Conservation (phyloP, 2,113 vertebrate species). For the Perccottus glenii region DNA sequence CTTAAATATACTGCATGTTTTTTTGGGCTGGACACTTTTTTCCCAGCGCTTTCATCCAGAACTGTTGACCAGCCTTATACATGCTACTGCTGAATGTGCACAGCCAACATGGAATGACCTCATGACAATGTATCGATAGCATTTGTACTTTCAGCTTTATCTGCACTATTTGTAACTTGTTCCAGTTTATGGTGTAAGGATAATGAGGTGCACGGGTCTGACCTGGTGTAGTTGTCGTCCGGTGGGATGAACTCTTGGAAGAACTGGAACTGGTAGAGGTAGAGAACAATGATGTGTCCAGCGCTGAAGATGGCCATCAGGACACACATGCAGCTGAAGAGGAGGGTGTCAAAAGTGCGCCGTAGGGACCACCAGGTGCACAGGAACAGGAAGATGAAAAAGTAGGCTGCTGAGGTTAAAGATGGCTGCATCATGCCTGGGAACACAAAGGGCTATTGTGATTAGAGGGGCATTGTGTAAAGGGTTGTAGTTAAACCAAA, state of each 20-base stretch:
- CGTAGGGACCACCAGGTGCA: constrained; percentile 99
- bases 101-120: too few species aligned
- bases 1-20: too few species aligned
- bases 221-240: constrained; percentile 89
- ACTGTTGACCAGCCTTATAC: too few species aligned
- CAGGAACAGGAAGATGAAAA: constrained; percentile 94
- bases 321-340: constrained; percentile 98
- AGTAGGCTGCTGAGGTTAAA: constrained; percentile 93
- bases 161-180: too few species aligned
- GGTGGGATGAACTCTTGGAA: constrained; percentile 91
- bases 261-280: constrained; percentile 97
- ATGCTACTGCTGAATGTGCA: too few species aligned
- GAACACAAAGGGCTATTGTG: not conserved
- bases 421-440: constrained; percentile 96
- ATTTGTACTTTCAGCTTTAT: too few species aligned
- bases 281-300: constrained; percentile 93
- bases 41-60: too few species aligned
- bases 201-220: constrained; percentile 39
- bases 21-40: too few species aligned
- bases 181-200: too few species aligned
- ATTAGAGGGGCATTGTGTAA: not conserved
- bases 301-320: constrained; percentile 97
- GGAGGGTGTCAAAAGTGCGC: constrained; percentile 89
- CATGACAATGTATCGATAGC: too few species aligned
- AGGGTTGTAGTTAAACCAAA: not conserved